phyloP scores from a whole-genome alignment of 2,113 vertebrate genomes.

The Myotis davidii region DNA sequence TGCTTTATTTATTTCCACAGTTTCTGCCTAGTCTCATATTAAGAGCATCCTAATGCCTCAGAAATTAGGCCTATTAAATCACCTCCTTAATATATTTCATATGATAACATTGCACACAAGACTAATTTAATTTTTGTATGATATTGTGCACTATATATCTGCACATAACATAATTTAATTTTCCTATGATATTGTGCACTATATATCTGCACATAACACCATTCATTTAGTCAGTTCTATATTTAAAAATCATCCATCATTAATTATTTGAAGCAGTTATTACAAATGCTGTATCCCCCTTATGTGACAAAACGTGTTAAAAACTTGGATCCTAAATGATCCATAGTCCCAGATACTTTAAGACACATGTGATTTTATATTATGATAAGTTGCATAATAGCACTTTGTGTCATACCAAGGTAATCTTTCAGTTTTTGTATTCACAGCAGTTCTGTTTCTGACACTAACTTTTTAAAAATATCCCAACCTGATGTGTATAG shows the following conservation, averaged over 20 bases:
- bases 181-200: conserved; percentile 50
- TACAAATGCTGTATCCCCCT: conserved; percentile 42
- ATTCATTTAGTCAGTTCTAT: conserved; percentile 72
- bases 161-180: too few species aligned
- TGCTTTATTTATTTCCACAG: conserved; percentile 69
- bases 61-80: conserved; percentile 72
- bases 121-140: conserved; percentile 70
- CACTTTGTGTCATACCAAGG: neutral
- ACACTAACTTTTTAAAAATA: conserved; percentile 66
- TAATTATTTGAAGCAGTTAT: conserved; percentile 79
- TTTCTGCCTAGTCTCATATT: conserved; percentile 73
- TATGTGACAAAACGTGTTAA: conserved; percentile 58
- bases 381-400: neutral
- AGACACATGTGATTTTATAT: neutral
- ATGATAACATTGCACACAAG: conserved; percentile 65
- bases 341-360: neutral
- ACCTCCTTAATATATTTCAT: conserved; percentile 72
- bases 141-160: conserved; percentile 62
- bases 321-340: conserved; percentile 59
- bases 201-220: conserved; percentile 64
- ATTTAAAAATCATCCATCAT: conserved; percentile 79
- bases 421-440: conserved; percentile 31
- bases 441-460: conserved; percentile 23
- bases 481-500: conserved; percentile 62
- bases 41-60: conserved; percentile 70